Base-by-base conservation (phyloP, 1,140 invertebrate species). In the Drosophila tristis region DNA sequence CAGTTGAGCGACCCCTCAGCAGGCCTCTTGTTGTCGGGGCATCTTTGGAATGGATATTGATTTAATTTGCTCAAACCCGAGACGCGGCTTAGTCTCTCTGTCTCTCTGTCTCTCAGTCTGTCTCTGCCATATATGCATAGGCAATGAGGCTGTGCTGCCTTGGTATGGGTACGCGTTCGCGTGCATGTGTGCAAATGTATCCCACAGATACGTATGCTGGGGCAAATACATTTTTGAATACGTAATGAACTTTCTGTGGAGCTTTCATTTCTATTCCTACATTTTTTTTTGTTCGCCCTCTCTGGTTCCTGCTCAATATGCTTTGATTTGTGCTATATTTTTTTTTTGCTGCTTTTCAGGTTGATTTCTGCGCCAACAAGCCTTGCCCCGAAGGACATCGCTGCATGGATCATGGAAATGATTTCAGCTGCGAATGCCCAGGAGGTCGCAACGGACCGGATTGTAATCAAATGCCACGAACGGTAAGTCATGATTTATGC, bases 361-460 rank as follows among this genome's bases (percentile, higher is more conserved):
- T 95, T 80, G 95, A 96, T 91, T 93, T 96, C 53, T 96, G 95
- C 86, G 93, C 94, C 29, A 95, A 95, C 35, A 95, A 95, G 74
- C 95, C 95, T 29, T 96, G 95, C 77, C 93, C 93, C n/a, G 92
- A 93, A 65, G 94, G 94, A 59, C 93, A 94, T 51, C 93, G 93
- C 63, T 96, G 95, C 90, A 92, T 95, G 65, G 95, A 96, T 91
- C 94, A 93, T 75, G 95, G 95, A 67, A 95, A 96, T 92, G 95
- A 94, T 78, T 96, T 95, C 85, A 94, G 93, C 25, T 96, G 96
- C 91, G 94, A 95, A 77, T 96, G 96, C 92, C 95, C 94, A n/a
- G 91, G 91, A 87, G 95, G 95, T 45, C 95, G 93, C 82, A 94
- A 94, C 51, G 95, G 95, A 49, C 93, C 94, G 48, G 94, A 95